Percentiles rank a stretch among this genome's conserved stretches.
These are phyloP conservation scores for Etheostoma spectabile DNA, from an alignment of 2,113 vertebrate genomes.

Conservation along the genomic window DNA sequence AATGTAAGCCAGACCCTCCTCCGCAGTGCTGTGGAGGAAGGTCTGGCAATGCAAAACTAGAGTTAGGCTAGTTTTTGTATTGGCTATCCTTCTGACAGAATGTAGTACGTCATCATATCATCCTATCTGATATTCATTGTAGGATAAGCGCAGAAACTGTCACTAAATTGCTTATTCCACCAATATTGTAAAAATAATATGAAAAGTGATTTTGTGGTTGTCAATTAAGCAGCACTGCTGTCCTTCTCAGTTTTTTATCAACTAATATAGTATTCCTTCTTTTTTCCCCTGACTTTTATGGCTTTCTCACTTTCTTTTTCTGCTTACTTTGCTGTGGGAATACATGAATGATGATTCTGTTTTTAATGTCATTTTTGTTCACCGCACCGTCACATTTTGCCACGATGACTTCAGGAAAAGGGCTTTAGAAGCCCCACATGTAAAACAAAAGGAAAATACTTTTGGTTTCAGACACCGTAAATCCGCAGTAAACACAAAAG, in stretches of 20 bases:
- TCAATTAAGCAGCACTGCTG: neutral
- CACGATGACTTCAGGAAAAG: neutral
- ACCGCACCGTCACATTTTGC: neutral
- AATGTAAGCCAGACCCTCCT: too few species aligned
- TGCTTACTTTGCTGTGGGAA: neutral
- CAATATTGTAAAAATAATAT: neutral
- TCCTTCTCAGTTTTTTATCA: neutral
- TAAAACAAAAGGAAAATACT: constrained; percentile 19
- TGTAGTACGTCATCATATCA: neutral
- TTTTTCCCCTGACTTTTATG: neutral
- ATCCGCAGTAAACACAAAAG: constrained; percentile 18
- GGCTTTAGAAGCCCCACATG: neutral
- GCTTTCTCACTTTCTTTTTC: neutral
- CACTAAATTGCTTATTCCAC: neutral
- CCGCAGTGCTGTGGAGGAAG: too few species aligned
- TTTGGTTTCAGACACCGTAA: constrained; percentile 3
- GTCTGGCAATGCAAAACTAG: too few species aligned
- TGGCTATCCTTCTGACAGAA: neutral
- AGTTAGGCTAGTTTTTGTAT: neutral
- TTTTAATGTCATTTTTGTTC: neutral
- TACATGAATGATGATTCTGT: constrained; percentile 14
- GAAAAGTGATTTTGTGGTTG: neutral
- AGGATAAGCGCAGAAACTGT: neutral
- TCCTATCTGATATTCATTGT: neutral
- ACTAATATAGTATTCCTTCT: neutral